Evolutionary conservation across 2,888 invertebrate genomes (phyloP).

Genomic region (Trypoxylon attenuatum): DNA sequence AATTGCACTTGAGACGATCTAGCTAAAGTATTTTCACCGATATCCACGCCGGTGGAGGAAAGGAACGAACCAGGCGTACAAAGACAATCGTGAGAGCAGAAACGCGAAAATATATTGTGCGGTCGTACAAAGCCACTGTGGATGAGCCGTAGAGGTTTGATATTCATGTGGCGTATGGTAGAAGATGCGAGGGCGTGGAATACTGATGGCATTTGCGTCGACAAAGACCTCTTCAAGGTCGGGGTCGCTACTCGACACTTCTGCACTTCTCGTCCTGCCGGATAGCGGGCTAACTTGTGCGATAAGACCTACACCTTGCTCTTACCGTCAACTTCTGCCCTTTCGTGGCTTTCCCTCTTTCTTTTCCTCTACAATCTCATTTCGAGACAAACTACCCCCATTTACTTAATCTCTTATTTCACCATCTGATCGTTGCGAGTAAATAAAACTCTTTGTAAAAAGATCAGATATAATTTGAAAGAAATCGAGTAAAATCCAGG

Average conservation of each 20-base stretch:
- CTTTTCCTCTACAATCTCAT: too few relatives aligned
- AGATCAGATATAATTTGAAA: too few relatives aligned
- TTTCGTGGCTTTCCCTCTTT: too few relatives aligned
- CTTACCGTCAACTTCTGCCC: too few relatives aligned
- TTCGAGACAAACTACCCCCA: too few relatives aligned
- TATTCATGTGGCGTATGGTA: conserved; percentile 65
- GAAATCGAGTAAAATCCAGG: neutral
- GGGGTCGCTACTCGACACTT: conserved; percentile 61
- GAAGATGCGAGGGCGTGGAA: conserved; percentile 71
- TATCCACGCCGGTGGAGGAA: conserved; percentile 4
- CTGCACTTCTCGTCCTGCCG: conserved; percentile 34
- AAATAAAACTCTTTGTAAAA: too few relatives aligned
- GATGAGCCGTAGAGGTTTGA: conserved; percentile 43
- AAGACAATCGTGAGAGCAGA: conserved; percentile 17
- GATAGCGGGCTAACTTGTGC: conserved; percentile 40
- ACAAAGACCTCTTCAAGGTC: conserved; percentile 74
- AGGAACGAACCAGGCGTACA: conserved; percentile 11
- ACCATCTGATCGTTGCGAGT: too few relatives aligned
- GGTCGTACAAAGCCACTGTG: conserved; percentile 36
- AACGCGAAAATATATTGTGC: conserved; percentile 42
- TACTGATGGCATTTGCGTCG: conserved; percentile 69
- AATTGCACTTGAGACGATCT: too few relatives aligned
- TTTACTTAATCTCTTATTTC: too few relatives aligned
- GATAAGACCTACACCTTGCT: too few relatives aligned
- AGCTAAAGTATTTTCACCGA: conserved; percentile 1